Evolutionary conservation across 2,797 vertebrate genomes (phyloP), one percentile per base, ranked within the genome.

Genomic region (Poliocrania exsul): DNA sequence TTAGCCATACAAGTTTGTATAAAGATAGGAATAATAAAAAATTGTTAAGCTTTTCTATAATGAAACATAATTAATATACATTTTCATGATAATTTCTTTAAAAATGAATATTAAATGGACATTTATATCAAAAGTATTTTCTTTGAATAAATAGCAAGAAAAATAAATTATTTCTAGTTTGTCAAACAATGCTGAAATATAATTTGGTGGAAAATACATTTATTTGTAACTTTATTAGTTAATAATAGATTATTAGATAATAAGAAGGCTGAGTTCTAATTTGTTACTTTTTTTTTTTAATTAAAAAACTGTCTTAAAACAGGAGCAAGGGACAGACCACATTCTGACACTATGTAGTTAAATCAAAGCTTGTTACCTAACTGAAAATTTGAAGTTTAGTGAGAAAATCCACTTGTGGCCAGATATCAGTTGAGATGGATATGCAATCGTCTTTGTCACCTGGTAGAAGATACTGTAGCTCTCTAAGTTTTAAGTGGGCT

Each of bases 41-140:
- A 81, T 73, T 66, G 5, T 47, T 89, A 84, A 61, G 13, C 20
- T 91, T 53, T 96, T 95, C 31, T 93, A 50, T 64, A 97, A 95
- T 25, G 53, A 51, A 61, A 89, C 2, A 65, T 75, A 83, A 88
- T 69, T 80, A 92, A 93, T 83, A 17, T 67, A 81, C n/a, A 88
- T 90, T 88, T 77, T 9, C 46, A 53, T 37, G 4, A 62, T 49
- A 0, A 38, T 61, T 93, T 77, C 66, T 95, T 91, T 94, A 77
- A 97, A 96, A 95, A 84, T 81, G 40, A 8, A 60, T 25, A 57
- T 73, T 94, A 77, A 29, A 70, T 71, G 24, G 24, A 53, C 24
- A 82, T 92, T 90, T 85, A 64, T 46, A 81, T 4, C 0, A 58
- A 47, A 91, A 73, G 0, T 44, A 28, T 26, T 91, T 95, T 83